Conservation (phyloP, 2,797 vertebrate species). For the Harpagifer antarcticus region DNA sequence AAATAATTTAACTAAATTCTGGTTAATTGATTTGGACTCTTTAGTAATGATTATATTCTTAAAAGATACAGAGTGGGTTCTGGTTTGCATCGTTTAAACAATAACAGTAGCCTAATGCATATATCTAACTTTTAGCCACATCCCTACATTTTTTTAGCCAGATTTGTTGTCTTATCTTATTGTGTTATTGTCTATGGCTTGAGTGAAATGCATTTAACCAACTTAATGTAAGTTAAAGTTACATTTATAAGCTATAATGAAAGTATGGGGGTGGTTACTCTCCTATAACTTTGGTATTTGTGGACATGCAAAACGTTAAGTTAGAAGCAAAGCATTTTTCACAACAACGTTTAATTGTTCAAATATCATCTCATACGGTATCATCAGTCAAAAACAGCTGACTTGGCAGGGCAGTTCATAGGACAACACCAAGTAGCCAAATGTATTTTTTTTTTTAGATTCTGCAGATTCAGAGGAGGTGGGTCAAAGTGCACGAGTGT, state of each 20-base stretch:
- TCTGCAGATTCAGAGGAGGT: conserved; percentile 10
- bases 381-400: conserved; percentile 19
- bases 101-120: not conserved
- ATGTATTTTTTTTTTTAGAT: conserved; percentile 4
- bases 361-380: not conserved
- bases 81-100: conserved; percentile 40
- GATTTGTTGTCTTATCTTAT: not conserved
- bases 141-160: not conserved
- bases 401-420: conserved; percentile 16
- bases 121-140: too few species aligned
- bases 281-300: not conserved
- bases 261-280: not conserved
- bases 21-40: not conserved
- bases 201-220: too few species aligned
- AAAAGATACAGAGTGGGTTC: conserved; percentile 44
- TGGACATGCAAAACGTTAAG: not conserved
- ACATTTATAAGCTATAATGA: not conserved
- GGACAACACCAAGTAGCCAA: not conserved
- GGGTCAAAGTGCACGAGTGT: conserved; percentile 16
- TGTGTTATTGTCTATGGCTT: not conserved
- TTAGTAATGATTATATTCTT: conserved; percentile 26
- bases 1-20: too few species aligned
- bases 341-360: conserved; percentile 21
- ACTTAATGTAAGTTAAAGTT: too few species aligned
- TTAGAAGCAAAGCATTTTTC: too few species aligned